Conservation (phyloP, 2,888 invertebrate species). For the Drosophila flavopinicola region DNA sequence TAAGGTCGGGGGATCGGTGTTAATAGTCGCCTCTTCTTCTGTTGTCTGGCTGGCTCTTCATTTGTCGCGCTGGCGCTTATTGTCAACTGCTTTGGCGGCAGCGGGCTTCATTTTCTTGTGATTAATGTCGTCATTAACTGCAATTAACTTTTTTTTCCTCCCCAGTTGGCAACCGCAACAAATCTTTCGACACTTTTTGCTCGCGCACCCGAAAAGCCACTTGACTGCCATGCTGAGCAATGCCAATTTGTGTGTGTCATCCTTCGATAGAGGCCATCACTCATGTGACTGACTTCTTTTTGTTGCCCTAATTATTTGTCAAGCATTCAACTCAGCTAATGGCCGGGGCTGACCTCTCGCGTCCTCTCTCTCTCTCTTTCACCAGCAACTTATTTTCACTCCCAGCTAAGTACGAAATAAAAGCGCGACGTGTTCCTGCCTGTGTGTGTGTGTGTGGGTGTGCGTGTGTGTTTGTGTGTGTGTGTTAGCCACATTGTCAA, state of each 20-base stretch:
- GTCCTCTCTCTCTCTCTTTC: constrained; percentile 14
- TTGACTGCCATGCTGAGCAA: constrained; percentile 72
- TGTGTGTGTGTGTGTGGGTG: no score
- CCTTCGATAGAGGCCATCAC: constrained; percentile 67
- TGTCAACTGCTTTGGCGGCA: constrained; percentile 66
- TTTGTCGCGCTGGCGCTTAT: constrained; percentile 78
- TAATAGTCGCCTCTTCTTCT: constrained; percentile 72
- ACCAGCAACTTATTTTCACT: constrained; percentile 4
- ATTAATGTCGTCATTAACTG: constrained; percentile 84
- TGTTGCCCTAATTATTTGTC: constrained; percentile 72
- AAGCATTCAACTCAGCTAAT: constrained; percentile 66
- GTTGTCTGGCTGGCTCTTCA: constrained; percentile 55
- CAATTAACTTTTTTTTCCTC: constrained; percentile 81
- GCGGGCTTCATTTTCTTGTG: constrained; percentile 81
- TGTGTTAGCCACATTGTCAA: constrained; percentile 34
- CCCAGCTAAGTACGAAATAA: constrained; percentile 62
- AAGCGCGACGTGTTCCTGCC: constrained; percentile 59
- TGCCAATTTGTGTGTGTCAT: constrained; percentile 72
- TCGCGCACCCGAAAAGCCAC: constrained; percentile 63
- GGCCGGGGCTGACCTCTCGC: constrained; percentile 65
- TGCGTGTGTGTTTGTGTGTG: no score
- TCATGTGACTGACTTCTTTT: constrained; percentile 62
- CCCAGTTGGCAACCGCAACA: constrained; percentile 68
- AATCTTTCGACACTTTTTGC: constrained; percentile 66
- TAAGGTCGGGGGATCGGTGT: constrained; percentile 72